These are phyloP conservation scores for Cecropterus lyciades DNA, from an alignment of 1,140 invertebrate genomes.

Conservation along the genomic window DNA sequence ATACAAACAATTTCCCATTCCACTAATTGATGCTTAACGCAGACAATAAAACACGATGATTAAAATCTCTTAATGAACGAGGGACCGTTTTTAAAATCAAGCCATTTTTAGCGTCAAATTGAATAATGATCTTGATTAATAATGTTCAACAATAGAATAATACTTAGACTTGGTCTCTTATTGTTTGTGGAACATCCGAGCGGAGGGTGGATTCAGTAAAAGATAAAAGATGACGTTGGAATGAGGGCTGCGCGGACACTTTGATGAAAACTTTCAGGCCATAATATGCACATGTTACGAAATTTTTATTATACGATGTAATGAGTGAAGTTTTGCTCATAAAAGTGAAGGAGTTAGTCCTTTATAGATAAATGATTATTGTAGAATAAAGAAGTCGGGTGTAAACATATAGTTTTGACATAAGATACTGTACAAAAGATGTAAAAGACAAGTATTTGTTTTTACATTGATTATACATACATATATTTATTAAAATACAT, in stretches of 20 bases:
- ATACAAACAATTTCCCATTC: conserved; percentile 30
- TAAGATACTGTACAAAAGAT: too few species aligned
- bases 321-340: conserved; percentile 23
- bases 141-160: conserved; percentile 34
- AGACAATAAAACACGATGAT: conserved; percentile 31
- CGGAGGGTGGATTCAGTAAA: conserved; percentile 21
- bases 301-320: conserved; percentile 24
- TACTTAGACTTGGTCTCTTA: conserved; percentile 27
- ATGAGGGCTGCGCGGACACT: conserved; percentile 29
- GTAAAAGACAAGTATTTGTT: too few species aligned
- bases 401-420: too few species aligned
- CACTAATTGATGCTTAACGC: conserved; percentile 31
- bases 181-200: conserved; percentile 29
- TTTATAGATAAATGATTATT: conserved; percentile 4
- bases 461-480: too few species aligned
- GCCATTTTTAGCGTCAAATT: conserved; percentile 28
- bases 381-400: too few species aligned
- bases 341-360: conserved; percentile 10
- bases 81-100: conserved; percentile 25
- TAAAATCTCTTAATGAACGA: conserved; percentile 25
- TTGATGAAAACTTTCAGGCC: conserved; percentile 33
- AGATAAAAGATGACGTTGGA: conserved; percentile 29
- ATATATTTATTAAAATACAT: too few species aligned
- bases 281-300: conserved; percentile 32
- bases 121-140: conserved; percentile 35